phyloP scores from a whole-genome alignment of 2,113 vertebrate genomes.

The Lepidothrix coronata region DNA sequence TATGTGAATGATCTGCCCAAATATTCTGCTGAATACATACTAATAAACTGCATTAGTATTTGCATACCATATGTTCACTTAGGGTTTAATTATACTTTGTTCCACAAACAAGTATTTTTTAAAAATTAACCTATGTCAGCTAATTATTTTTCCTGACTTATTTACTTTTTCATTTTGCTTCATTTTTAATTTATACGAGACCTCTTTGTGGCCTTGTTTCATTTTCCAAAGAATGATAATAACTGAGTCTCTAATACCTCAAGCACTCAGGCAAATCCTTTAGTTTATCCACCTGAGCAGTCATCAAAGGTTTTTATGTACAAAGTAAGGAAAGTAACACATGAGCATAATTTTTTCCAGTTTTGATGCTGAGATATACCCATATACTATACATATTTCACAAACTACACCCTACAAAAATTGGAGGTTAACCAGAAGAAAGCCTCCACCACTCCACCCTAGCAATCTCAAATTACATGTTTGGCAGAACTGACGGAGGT shows the following conservation, averaged over 20 bases:
- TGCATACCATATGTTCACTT: constrained; percentile 35
- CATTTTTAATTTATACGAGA: constrained; percentile 44
- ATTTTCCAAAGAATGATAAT: constrained; percentile 25
- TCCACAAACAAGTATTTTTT: constrained; percentile 27
- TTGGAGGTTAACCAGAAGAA: neutral
- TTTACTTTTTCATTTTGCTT: constrained; percentile 36
- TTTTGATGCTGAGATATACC: neutral
- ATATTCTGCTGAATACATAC: neutral
- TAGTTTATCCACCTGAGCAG: neutral
- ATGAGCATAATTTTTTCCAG: neutral
- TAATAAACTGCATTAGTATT: neutral
- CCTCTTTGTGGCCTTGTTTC: constrained; percentile 5
- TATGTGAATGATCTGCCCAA: constrained; percentile 34
- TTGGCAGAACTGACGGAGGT: neutral
- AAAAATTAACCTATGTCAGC: constrained; percentile 43
- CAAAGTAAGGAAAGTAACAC: neutral
- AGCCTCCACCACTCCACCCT: neutral
- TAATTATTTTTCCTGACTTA: constrained; percentile 58
- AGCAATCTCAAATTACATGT: neutral
- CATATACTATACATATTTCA: neutral
- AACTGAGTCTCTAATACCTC: neutral
- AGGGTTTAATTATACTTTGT: constrained; percentile 41
- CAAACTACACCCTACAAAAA: neutral
- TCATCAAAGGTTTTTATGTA: constrained; percentile 5
- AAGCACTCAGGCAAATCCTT: neutral